A percentile compares a stretch with the other conserved stretches of the same genome.
These are phyloP conservation scores for Dolichomitus sp. DNA, from an alignment of 2,888 invertebrate species.

Conservation along the genomic window DNA sequence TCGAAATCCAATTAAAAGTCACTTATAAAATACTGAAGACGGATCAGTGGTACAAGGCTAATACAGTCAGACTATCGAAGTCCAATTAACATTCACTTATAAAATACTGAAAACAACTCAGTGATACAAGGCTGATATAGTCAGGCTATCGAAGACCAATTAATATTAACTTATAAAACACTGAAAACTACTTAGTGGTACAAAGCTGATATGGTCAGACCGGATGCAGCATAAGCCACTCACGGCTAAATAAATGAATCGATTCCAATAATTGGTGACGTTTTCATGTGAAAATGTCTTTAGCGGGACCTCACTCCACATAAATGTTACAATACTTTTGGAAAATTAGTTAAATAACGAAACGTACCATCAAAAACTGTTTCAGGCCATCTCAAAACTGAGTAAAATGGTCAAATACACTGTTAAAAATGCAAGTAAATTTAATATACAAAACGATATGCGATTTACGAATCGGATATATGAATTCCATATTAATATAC, in stretches of 20 bases:
- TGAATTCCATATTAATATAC: too few species aligned
- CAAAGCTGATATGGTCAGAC: constrained; percentile 59
- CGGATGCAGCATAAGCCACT: background rate
- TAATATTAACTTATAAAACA: background rate
- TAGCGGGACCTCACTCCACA: too few species aligned
- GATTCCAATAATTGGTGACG: too few species aligned
- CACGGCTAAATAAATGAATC: background rate
- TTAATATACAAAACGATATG: too few species aligned
- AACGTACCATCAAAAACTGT: too few species aligned
- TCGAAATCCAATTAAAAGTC: background rate
- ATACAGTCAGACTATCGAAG: background rate
- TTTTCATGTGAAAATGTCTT: too few species aligned
- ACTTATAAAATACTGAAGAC: background rate
- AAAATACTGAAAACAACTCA: background rate
- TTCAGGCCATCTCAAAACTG: too few species aligned
- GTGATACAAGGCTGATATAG: background rate
- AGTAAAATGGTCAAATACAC: too few species aligned
- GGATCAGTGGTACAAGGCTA: background rate
- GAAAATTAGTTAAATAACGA: too few species aligned
- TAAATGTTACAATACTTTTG: too few species aligned
- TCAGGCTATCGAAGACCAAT: background rate
- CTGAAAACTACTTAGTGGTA: constrained; percentile 51
- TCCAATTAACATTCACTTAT: background rate
- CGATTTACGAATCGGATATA: too few species aligned
- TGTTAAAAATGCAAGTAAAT: too few species aligned